Evolutionary conservation across 2,113 vertebrate genomes (phyloP).

Genomic region (Ibidorhyncha struthersii): DNA sequence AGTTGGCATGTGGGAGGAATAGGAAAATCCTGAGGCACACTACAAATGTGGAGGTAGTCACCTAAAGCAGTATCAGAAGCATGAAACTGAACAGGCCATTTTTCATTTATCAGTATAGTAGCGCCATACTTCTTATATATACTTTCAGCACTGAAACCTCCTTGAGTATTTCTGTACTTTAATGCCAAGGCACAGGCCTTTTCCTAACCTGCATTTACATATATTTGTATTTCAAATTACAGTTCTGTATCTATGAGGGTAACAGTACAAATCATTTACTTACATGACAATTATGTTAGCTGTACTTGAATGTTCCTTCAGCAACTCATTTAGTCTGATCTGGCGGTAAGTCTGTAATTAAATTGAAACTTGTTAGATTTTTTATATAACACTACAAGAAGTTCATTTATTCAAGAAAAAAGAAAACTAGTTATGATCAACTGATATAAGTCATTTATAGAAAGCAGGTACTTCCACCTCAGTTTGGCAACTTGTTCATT

Average conservation of each 20-base stretch:
- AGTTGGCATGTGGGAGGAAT: background rate
- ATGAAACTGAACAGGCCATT: background rate
- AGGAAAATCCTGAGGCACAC: background rate
- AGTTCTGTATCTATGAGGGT: background rate
- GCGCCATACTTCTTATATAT: background rate
- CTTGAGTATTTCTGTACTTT: background rate
- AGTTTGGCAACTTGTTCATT: background rate
- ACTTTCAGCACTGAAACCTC: background rate
- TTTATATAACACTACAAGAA: background rate
- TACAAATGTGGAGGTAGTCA: background rate
- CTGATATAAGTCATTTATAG: background rate
- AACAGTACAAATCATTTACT: constrained; percentile 65
- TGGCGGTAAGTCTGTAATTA: constrained; percentile 89
- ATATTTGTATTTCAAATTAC: background rate
- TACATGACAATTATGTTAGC: constrained; percentile 98
- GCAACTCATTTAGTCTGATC: constrained; percentile 94
- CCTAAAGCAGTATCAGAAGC: background rate
- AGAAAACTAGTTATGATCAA: background rate
- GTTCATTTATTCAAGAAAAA: background rate
- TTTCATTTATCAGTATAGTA: background rate
- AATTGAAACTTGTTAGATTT: background rate
- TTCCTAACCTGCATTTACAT: background rate
- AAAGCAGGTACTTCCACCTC: background rate
- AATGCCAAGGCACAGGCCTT: background rate
- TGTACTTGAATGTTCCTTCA: constrained; percentile 91